Percentiles rank a stretch among this genome's conserved stretches.
phyloP scores from a whole-genome alignment of 1,140 invertebrate genomes.

The Drosophila suzukii region DNA sequence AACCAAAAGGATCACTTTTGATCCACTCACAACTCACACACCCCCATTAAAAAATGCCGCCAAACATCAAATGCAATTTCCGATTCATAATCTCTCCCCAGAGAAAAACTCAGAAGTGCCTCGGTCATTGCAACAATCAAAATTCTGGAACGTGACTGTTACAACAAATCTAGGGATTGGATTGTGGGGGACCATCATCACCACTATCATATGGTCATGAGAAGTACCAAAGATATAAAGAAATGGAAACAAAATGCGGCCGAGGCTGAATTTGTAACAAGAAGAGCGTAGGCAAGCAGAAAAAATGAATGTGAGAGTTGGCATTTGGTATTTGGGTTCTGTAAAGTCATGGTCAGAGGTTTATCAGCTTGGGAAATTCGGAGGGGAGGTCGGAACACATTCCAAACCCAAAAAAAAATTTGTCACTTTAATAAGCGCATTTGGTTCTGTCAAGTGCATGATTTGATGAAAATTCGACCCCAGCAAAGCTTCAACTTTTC shows the following conservation, averaged over 20 bases:
- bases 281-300: slow-evolving; percentile 65
- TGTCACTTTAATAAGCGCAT: slow-evolving; percentile 79
- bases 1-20: background rate
- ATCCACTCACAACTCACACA: slow-evolving; percentile 2
- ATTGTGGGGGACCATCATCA: slow-evolving; percentile 28
- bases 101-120: slow-evolving; percentile 26
- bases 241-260: slow-evolving; percentile 51
- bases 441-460: slow-evolving; percentile 62
- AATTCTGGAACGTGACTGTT: slow-evolving; percentile 64
- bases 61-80: slow-evolving; percentile 47
- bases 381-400: slow-evolving; percentile 15
- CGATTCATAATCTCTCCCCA: slow-evolving; percentile 19
- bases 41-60: slow-evolving; percentile 25
- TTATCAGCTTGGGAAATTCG: slow-evolving; percentile 17
- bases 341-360: slow-evolving; percentile 62
- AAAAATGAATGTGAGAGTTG: slow-evolving; percentile 41
- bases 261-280: slow-evolving; percentile 58
- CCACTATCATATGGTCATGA: slow-evolving; percentile 13
- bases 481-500: slow-evolving; percentile 13
- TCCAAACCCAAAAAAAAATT: slow-evolving; percentile 49
- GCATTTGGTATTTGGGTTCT: slow-evolving; percentile 55
- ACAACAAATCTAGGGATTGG: slow-evolving; percentile 70
- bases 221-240: slow-evolving; percentile 5
- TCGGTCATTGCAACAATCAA: slow-evolving; percentile 46
- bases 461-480: slow-evolving; percentile 38